These are phyloP conservation scores for Gonocerus acuteangulatus DNA, from an alignment of 2,888 invertebrate genomes.

Conservation along the genomic window DNA sequence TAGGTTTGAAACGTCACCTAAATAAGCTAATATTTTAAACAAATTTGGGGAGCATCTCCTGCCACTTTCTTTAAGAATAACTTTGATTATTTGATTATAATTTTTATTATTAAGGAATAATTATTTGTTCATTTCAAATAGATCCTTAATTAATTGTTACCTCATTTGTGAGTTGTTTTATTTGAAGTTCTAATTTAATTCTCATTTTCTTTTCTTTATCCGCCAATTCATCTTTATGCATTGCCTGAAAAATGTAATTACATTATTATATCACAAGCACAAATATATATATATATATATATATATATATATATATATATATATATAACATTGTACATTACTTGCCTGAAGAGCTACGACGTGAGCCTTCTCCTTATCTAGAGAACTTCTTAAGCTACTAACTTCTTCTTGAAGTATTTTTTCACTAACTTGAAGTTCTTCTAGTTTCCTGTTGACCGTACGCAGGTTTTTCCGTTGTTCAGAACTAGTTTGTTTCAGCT, in stretches of 20 bases:
- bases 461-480: conserved; percentile 44
- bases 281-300: background rate
- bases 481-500: conserved; percentile 43
- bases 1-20: too few relatives aligned
- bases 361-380: conserved; percentile 47
- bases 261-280: background rate
- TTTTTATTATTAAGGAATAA: too few relatives aligned
- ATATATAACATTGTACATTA: too few relatives aligned
- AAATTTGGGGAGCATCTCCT: too few relatives aligned
- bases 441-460: conserved; percentile 42
- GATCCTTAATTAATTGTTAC: conserved; percentile 34
- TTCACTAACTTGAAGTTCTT: conserved; percentile 42
- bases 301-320: too few relatives aligned
- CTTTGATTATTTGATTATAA: too few relatives aligned
- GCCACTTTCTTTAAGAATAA: too few relatives aligned
- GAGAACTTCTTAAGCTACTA: conserved; percentile 46
- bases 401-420: conserved; percentile 43
- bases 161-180: conserved; percentile 43
- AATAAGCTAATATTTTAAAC: too few relatives aligned
- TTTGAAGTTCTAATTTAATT: conserved; percentile 45
- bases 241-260: conserved; percentile 30
- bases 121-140: too few relatives aligned
- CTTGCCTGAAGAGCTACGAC: background rate
- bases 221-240: conserved; percentile 42
- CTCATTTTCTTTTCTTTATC: conserved; percentile 45